Evolutionary conservation across 1,140 invertebrate species (phyloP), one percentile per base, ranked within the genome.

Genomic region (Cherax quadricarinatus): DNA sequence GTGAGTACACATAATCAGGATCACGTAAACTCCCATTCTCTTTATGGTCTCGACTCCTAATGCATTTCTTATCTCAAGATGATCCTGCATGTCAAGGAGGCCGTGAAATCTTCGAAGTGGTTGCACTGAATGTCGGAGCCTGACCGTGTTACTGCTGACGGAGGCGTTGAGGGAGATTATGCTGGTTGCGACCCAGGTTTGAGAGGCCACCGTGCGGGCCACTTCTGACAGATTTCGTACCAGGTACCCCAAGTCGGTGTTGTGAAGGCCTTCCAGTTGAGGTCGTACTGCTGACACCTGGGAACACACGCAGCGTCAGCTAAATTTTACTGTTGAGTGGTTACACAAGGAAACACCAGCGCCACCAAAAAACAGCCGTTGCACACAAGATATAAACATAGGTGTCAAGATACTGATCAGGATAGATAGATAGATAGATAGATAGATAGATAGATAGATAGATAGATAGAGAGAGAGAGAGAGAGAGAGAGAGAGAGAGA

Each of bases 211-310:
- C 1, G 90, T 91, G 18, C 30, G 78, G 1, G 90, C 90, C 30
- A 91, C 85, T 10, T 62, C 57, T 10, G 90, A 82, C 53, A 91
- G 78, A 79, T 91, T 91, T 21, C 30, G 30, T 3, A 91, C 85
- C 75, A 91, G 60, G 85, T 73, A 91, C 10, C 90, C 85, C 53
- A 91, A 51, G 60, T 91, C 75, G 0, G 84, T 87, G 84, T 91
- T 86, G 18, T 81, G 53, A 10, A 91, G 83, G 49, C 90, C 80
- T 57, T 91, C 73, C 78, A 91, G 62, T 41, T 91, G 90, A 4
- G 84, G 84, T 9, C 84, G 84, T 0, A 91, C 90, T 73, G 75
- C 73, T 24, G 84, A 86, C 57, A 91, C 85, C 90, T 91, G 84
- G 24, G 12, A 41, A 48, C 10, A 41, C 24, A 62, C 6, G 9